Conservation (phyloP, 2,888 invertebrate species). For the Balanococcus diminutus region DNA sequence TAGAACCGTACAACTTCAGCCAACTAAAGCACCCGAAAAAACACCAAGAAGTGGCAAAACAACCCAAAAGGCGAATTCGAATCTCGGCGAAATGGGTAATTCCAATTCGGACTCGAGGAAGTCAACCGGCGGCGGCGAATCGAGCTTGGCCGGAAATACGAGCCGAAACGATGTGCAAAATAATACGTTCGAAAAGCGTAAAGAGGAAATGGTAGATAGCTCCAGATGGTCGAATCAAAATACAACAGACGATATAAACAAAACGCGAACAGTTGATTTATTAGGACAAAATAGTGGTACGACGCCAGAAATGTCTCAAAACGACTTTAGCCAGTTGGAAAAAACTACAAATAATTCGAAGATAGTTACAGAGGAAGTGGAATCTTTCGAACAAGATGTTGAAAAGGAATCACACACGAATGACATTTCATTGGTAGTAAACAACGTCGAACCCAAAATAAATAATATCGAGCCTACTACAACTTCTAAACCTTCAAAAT, state of each 20-base stretch:
- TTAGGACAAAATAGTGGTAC: background rate
- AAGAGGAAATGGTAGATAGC: background rate
- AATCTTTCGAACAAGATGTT: background rate
- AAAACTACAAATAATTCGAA: background rate
- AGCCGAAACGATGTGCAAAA: background rate
- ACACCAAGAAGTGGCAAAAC: background rate
- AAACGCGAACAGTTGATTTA: background rate
- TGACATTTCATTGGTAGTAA: background rate
- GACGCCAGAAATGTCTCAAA: background rate
- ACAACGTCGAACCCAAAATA: background rate
- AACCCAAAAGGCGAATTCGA: too few relatives aligned
- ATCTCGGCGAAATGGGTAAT: conserved; percentile 4
- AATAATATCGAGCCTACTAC: background rate
- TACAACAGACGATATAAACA: background rate
- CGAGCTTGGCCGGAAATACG: background rate
- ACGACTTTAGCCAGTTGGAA: background rate
- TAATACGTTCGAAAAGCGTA: background rate
- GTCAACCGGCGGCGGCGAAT: background rate
- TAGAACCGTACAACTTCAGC: background rate
- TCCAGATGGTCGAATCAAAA: conserved; percentile 1
- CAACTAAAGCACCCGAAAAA: background rate
- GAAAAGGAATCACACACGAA: background rate
- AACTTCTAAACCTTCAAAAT: background rate
- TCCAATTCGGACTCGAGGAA: conserved; percentile 15
- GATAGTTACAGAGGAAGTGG: background rate